Percentiles rank a stretch among this genome's conserved stretches.
Evolutionary conservation across 2,113 vertebrate species (phyloP).

Genomic region (Ursus arctos): DNA sequence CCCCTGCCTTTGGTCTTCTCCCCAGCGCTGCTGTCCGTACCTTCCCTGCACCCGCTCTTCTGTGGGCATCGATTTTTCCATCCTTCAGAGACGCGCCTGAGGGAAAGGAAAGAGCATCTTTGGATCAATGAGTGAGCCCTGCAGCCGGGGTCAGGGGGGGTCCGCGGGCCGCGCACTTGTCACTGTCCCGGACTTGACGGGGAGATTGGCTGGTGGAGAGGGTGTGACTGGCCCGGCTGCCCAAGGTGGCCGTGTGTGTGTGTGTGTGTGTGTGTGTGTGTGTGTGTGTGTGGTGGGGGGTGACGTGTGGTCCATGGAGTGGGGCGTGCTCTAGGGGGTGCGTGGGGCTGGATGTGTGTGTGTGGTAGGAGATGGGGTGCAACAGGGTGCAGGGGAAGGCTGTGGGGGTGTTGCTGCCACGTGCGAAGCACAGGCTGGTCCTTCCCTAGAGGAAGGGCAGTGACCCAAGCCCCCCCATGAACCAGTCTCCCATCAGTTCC

Average conservation of each 20-base stretch:
- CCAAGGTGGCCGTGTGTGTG: rapidly evolving
- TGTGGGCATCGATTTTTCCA: constrained; percentile 89
- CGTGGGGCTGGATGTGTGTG: background rate
- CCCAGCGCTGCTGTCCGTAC: background rate
- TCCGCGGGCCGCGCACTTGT: background rate
- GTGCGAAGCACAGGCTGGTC: background rate
- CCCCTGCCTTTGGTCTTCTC: background rate
- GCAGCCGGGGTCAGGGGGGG: constrained; percentile 78
- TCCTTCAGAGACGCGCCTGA: constrained; percentile 88
- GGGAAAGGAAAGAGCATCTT: constrained; percentile 89
- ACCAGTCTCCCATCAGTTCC: background rate
- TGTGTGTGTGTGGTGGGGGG: background rate
- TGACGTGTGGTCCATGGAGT: rapidly evolving
- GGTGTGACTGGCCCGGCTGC: background rate
- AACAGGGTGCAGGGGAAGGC: background rate
- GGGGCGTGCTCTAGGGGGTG: background rate
- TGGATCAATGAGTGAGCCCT: constrained; percentile 88
- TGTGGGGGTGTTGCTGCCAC: background rate
- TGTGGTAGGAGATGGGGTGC: background rate
- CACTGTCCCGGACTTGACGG: background rate
- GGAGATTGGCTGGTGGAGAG: background rate
- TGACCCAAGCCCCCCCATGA: background rate
- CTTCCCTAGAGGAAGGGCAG: background rate
- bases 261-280: background rate
- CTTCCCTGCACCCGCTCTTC: constrained; percentile 66